Evolutionary conservation across 2,797 vertebrate genomes (phyloP).

Genomic region (Leuciscus waleckii): DNA sequence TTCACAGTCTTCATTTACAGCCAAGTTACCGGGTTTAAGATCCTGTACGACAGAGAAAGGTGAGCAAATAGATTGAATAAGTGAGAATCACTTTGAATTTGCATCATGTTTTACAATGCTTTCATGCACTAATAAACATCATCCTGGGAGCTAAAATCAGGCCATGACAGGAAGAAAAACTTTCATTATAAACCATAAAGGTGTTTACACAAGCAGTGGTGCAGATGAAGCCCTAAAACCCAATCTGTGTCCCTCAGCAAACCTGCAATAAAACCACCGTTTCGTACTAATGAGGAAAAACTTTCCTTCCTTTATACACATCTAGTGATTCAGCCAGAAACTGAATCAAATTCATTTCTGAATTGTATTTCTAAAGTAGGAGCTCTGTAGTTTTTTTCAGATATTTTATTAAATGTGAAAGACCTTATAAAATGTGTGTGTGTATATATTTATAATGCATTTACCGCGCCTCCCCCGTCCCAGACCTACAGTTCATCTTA

Average conservation of each 20-base stretch:
- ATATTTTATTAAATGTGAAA: no score
- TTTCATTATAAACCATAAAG: slow-evolving; percentile 27
- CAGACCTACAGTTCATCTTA: no score
- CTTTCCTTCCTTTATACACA: not conserved
- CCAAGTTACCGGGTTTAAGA: slow-evolving; percentile 97
- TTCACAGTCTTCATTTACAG: slow-evolving; percentile 98
- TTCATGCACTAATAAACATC: not conserved
- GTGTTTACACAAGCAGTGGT: slow-evolving; percentile 41
- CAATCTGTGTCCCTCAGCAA: not conserved
- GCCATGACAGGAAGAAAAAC: not conserved
- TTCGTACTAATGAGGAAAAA: slow-evolving; percentile 30
- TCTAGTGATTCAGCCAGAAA: not conserved
- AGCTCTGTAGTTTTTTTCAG: no score
- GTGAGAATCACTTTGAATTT: not conserved
- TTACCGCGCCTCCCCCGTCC: no score
- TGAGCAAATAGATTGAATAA: slow-evolving; percentile 49
- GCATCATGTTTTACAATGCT: not conserved
- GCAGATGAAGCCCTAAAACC: slow-evolving; percentile 12
- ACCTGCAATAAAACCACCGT: slow-evolving; percentile 33
- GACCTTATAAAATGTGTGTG: no score
- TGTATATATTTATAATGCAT: no score
- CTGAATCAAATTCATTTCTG: not conserved
- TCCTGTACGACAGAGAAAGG: slow-evolving; percentile 80
- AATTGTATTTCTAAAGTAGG: no score
- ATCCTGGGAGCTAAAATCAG: not conserved